These are phyloP conservation scores for Bedellia somnulentella DNA, from an alignment of 2,888 invertebrate genomes.

Conservation along the genomic window DNA sequence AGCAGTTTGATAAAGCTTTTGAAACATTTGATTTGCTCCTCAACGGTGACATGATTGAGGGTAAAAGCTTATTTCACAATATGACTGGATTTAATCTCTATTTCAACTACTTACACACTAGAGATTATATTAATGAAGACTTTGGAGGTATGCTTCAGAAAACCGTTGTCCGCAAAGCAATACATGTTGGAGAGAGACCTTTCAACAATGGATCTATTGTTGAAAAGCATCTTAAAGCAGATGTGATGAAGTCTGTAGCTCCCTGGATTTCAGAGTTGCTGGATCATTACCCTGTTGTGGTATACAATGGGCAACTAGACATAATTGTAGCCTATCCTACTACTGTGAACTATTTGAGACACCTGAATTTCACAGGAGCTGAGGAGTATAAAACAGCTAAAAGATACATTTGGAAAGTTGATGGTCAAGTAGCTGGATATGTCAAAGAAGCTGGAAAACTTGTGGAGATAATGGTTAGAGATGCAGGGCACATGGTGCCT, in stretches of 20 bases:
- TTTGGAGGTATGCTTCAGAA: conserved; percentile 67
- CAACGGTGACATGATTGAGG: conserved; percentile 66
- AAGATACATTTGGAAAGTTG: conserved; percentile 71
- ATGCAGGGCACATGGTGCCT: conserved; percentile 84
- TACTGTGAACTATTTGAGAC: conserved; percentile 76
- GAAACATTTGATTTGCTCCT: conserved; percentile 71
- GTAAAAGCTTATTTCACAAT: conserved; percentile 68
- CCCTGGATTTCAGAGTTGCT: conserved; percentile 70
- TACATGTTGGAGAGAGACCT: conserved; percentile 82
- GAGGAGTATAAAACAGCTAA: conserved; percentile 67
- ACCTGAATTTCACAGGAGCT: conserved; percentile 69
- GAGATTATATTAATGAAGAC: conserved; percentile 34
- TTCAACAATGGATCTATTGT: conserved; percentile 69
- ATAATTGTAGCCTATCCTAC: conserved; percentile 88
- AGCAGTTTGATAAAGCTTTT: conserved; percentile 71
- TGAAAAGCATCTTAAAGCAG: conserved; percentile 69
- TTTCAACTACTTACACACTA: conserved; percentile 71
- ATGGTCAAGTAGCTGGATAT: conserved; percentile 73
- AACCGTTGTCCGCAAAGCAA: conserved; percentile 65
- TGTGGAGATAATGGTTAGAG: conserved; percentile 72
- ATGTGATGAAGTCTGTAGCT: conserved; percentile 82
- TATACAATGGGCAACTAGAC: conserved; percentile 91
- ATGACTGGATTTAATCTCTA: conserved; percentile 76
- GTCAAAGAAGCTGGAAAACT: conserved; percentile 71
- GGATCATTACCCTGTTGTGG: conserved; percentile 69